Percentiles rank a stretch among this genome's conserved stretches.
These are phyloP conservation scores for Brachyptera risi DNA, from an alignment of 2,888 invertebrate genomes.

Conservation along the genomic window DNA sequence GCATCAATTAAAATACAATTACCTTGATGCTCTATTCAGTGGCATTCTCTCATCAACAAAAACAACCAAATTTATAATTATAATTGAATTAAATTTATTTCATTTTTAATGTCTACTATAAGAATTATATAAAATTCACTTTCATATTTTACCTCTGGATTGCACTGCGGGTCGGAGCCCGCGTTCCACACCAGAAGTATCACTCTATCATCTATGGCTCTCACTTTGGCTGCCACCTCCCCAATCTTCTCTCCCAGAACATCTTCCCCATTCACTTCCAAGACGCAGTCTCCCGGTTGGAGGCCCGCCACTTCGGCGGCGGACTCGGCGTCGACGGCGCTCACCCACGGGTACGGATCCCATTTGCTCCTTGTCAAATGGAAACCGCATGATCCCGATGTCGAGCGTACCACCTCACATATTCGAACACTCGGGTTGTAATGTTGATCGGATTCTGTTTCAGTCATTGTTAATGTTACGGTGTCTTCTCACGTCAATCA, in stretches of 20 bases:
- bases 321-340: slow-evolving; percentile 58
- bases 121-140: no score
- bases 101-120: no score
- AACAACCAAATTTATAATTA: no score
- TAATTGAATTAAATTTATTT: no score
- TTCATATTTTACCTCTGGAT: slow-evolving; percentile 34
- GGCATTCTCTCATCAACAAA: no score
- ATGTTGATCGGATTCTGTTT: not conserved
- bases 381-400: slow-evolving; percentile 63
- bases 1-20: no score
- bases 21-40: no score
- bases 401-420: slow-evolving; percentile 54
- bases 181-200: slow-evolving; percentile 38
- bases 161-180: slow-evolving; percentile 34
- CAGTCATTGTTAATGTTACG: not conserved
- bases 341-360: slow-evolving; percentile 80
- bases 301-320: slow-evolving; percentile 62
- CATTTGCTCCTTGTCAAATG: slow-evolving; percentile 69
- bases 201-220: slow-evolving; percentile 35
- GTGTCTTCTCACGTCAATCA: not conserved
- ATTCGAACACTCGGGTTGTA: slow-evolving; percentile 28
- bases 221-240: slow-evolving; percentile 48
- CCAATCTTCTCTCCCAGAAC: slow-evolving; percentile 53
- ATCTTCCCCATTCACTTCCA: slow-evolving; percentile 59
- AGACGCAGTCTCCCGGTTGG: slow-evolving; percentile 65